phyloP scores from a whole-genome alignment of 2,888 invertebrate genomes.

The Allacma fusca region DNA sequence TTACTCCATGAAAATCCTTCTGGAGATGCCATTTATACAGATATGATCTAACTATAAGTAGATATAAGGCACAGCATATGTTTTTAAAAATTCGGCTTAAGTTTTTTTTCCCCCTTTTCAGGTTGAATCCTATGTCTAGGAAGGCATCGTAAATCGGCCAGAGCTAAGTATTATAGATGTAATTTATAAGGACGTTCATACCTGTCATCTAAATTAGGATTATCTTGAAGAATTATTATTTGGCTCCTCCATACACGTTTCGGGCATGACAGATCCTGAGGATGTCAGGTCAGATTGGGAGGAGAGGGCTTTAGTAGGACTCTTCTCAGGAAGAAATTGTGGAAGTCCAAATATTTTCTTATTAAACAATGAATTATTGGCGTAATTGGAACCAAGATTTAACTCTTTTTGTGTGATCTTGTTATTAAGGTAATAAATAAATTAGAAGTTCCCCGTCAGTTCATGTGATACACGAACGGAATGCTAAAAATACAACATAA shows the following conservation, averaged over 20 bases:
- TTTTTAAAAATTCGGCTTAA: background rate
- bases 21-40: too few relatives aligned
- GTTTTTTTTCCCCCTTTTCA: background rate
- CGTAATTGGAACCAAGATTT: background rate
- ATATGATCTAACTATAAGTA: too few relatives aligned
- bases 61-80: too few relatives aligned
- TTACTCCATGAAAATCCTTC: too few relatives aligned
- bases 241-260: background rate
- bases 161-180: background rate
- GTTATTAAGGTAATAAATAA: constrained; percentile 12
- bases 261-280: background rate
- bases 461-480: background rate
- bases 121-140: too few relatives aligned
- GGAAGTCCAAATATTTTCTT: background rate
- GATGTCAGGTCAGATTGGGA: background rate
- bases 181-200: background rate
- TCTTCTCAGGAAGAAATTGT: too few relatives aligned
- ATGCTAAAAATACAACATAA: background rate
- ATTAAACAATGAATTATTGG: constrained; percentile 8
- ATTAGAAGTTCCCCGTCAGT: background rate
- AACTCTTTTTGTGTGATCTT: constrained; percentile 10
- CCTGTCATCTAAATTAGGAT: constrained; percentile 42
- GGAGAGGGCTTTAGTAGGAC: background rate
- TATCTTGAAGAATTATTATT: constrained; percentile 11
- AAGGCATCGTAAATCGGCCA: too few relatives aligned